Conservation (phyloP, 2,113 vertebrate genomes). For the Siphamia tubifer region DNA sequence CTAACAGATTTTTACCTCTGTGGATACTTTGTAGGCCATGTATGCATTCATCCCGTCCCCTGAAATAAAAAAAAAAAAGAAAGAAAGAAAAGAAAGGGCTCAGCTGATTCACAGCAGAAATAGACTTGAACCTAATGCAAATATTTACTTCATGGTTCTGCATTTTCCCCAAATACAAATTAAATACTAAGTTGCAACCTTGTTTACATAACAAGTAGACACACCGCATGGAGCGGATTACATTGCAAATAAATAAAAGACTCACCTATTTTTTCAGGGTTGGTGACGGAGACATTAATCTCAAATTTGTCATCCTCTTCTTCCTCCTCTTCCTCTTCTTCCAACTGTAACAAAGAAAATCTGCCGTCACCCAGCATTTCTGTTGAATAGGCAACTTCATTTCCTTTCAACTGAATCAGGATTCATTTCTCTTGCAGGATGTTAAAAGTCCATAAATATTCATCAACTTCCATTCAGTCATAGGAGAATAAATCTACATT, state of each 20-base stretch:
- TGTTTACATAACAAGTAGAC: background rate
- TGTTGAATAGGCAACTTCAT: background rate
- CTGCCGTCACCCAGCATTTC: background rate
- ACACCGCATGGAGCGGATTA: background rate
- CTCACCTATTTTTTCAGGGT: constrained; percentile 98
- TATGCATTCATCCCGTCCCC: constrained; percentile 98
- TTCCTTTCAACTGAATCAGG: background rate
- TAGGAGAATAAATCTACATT: background rate
- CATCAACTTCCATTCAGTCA: no score
- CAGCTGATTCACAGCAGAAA: background rate
- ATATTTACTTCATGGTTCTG: background rate
- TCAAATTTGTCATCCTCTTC: constrained; percentile 93
- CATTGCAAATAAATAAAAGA: background rate
- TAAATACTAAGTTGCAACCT: no score
- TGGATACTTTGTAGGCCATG: constrained; percentile 95
- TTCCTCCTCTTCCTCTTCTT: constrained; percentile 90
- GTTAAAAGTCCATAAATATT: no score
- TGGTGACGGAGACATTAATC: constrained; percentile 87
- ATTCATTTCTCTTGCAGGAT: no score
- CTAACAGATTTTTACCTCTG: constrained; percentile 81
- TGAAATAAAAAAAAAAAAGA: constrained; percentile 37
- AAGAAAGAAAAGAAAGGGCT: background rate
- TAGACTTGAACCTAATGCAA: background rate
- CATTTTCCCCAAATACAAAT: background rate
- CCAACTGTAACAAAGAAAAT: constrained; percentile 64